Evolutionary conservation across 2,113 vertebrate genomes (phyloP), one percentile per base, ranked within the genome.

Genomic region (Tenrec ecaudatus): DNA sequence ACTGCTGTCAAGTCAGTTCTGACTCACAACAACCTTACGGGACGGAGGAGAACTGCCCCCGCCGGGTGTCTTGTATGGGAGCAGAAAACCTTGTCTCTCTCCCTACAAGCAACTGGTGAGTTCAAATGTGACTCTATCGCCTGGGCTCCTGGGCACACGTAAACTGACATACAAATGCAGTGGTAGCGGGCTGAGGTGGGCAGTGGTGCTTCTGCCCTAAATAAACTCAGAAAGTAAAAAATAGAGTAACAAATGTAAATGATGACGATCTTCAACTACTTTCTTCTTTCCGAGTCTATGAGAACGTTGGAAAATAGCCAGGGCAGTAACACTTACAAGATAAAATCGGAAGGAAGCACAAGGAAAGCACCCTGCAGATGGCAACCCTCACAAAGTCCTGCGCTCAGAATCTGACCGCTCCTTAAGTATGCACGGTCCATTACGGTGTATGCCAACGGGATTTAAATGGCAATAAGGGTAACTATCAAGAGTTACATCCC

Each of bases 211-310:
- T 31, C 1, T 7, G 27, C 25, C 5, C 6, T 40, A 94, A 96
- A 94, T 94, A n/a, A 53, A 81, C 91, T 97, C 92, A 82, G 11
- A 53, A 53, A 53, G 47, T 5, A 53, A 53, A 92, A 95, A 85
- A 40, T 4, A 95, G 36, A 82, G n/a, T 92, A 86, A 25, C 83
- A 95, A 94, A 80, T 73, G 96, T 95, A 98, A 97, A 96, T 97
- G 92, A 95, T 96, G 43, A 93, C 92, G 94, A 94, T 97, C 97
- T 97, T 95, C 89, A 97, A 92, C 80, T 89, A 96, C 57, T 62
- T 62, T 62, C 5, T 75, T 83, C 47, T 94, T 89, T 84, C 15
- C 29, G 69, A 58, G 79, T 91, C 75, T 95, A 90, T 93, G 91
- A 95, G 96, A 76, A 88, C 22, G 91, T 94, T 91, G 64, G 92